Evolutionary conservation across 1,140 invertebrate genomes (phyloP), one percentile per base, ranked within the genome.

Genomic region (Streblospio benedicti): DNA sequence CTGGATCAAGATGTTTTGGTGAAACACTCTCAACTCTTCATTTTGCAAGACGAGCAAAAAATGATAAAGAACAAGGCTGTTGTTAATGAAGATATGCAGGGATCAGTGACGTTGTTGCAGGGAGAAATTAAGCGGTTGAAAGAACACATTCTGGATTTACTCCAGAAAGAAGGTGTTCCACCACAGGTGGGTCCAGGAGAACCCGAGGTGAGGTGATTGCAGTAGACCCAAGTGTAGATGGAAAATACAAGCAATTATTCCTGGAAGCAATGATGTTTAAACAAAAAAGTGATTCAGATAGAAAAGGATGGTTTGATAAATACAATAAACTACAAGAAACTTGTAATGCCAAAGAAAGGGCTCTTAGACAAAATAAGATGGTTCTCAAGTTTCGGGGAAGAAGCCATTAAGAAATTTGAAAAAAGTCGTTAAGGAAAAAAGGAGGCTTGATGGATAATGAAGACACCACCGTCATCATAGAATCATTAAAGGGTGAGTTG

Each of bases 51-150:
- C 59, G 70, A 59, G 73, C 72, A 16, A 76, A n/a, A 75, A 61
- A 64, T 73, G 63, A 76, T 76, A 3, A 74, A 74, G 62, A 76
- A 75, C 53, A 75, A 75, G 74, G 74, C 74, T 43, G 67, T 74
- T 12, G 57, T 73, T 9, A 76, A 76, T 66, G 72, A 76, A 62
- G 72, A 76, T 57, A 64, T 67, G 0, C 67, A 69, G 27, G 72
- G 73, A 20, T 74, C 69, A 61, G 57, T 73, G 1, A 43, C 62
- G 4, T 63, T 67, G 25, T 57, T 75, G 14, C 74, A 75, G 55
- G 57, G 63, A 23, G 72, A 73, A 59, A 74, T 76, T 12, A 64
- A 65, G 6, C 54, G 64, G 28, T 61, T 75, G 43, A 73, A 70
- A 45, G 72, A 72, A 5, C 32, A n/a, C n/a, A n/a, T n/a, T n/a